These are phyloP conservation scores for Macrosteles quadrilineatus DNA, from an alignment of 1,140 invertebrate genomes.

Conservation along the genomic window DNA sequence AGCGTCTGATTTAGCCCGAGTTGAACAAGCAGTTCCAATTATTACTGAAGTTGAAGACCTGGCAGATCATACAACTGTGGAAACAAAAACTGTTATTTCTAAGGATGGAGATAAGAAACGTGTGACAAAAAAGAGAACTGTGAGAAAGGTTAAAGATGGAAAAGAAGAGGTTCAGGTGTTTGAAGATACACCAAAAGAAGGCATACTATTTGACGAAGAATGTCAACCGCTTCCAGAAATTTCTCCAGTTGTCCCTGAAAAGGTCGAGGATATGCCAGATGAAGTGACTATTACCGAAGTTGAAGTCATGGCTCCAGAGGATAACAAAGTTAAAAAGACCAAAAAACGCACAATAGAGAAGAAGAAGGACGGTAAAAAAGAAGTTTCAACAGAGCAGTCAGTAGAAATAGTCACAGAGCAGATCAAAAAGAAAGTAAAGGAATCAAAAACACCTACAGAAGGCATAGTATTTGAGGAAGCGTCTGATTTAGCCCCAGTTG, in stretches of 20 bases:
- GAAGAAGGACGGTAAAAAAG: constrained; percentile 41
- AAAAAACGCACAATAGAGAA: constrained; percentile 45
- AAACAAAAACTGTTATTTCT: constrained; percentile 27
- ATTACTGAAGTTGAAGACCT: background rate
- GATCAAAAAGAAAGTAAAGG: too few relatives aligned
- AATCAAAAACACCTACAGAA: background rate
- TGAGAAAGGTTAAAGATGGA: constrained; percentile 36
- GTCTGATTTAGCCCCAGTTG: constrained; percentile 28
- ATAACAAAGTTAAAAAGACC: constrained; percentile 36
- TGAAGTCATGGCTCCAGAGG: constrained; percentile 37
- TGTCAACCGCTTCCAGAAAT: constrained; percentile 21
- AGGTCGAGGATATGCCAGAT: constrained; percentile 26
- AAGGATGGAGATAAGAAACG: constrained; percentile 44
- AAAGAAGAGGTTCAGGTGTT: constrained; percentile 43
- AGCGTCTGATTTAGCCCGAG: constrained; percentile 10
- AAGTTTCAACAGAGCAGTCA: constrained; percentile 42
- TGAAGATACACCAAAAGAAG: constrained; percentile 35
- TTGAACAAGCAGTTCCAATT: constrained; percentile 34
- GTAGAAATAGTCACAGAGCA: constrained; percentile 45
- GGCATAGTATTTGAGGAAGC: constrained; percentile 17
- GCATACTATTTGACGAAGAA: constrained; percentile 24
- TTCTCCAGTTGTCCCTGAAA: constrained; percentile 16
- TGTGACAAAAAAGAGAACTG: constrained; percentile 46
- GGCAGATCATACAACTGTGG: constrained; percentile 38
- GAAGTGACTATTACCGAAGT: constrained; percentile 38